Percentiles rank a stretch among this genome's conserved stretches.
These are phyloP conservation scores for Microcebus murinus DNA, from an alignment of 2,113 vertebrate genomes.

Conservation along the genomic window DNA sequence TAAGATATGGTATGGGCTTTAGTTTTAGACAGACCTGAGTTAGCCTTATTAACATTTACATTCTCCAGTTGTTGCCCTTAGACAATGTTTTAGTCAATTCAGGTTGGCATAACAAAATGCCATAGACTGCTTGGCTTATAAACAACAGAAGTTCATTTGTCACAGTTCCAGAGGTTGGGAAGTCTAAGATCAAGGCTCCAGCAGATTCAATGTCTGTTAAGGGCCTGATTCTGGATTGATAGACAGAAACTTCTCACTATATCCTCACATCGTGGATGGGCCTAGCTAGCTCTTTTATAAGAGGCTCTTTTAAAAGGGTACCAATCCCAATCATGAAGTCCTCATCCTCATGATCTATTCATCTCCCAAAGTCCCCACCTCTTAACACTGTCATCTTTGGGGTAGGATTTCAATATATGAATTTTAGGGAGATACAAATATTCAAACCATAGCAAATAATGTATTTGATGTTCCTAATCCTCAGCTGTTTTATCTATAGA, in stretches of 20 bases:
- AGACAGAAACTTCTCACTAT: not conserved
- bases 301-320: not conserved
- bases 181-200: not conserved
- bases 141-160: not conserved
- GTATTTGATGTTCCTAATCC: not conserved
- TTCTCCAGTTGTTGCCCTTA: not conserved
- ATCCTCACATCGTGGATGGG: not conserved
- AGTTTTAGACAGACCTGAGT: not conserved
- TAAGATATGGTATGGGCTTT: not conserved
- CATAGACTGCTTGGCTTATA: not conserved
- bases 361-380: not conserved
- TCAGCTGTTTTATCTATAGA: conserved; percentile 8
- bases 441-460: not conserved
- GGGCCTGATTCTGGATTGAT: not conserved
- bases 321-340: not conserved
- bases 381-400: not conserved
- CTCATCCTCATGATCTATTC: not conserved
- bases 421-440: not conserved
- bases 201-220: not conserved
- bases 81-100: not conserved
- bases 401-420: not conserved
- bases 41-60: not conserved
- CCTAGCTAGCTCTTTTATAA: not conserved
- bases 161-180: not conserved
- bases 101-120: not conserved